Conservation (phyloP, 2,113 vertebrate genomes). For the Cyanoliseus patagonus region DNA sequence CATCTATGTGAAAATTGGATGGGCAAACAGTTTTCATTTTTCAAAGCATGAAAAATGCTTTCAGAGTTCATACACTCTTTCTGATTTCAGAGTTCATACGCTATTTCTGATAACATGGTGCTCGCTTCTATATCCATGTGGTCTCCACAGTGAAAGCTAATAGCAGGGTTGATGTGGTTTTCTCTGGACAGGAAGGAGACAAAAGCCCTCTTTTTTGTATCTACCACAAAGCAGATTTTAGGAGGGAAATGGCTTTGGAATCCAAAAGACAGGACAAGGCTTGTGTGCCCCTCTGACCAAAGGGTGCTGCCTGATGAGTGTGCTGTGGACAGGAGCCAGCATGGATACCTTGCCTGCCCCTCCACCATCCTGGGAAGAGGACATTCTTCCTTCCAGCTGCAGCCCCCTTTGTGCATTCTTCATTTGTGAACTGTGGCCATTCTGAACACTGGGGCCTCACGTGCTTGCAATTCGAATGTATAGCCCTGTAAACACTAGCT, state of each 20-base stretch:
- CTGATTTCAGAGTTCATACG: not conserved
- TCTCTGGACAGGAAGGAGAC: not conserved
- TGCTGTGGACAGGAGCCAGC: not conserved
- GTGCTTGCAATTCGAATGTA: not conserved
- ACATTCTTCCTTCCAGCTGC: not conserved
- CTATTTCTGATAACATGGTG: not conserved
- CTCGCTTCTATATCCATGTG: not conserved
- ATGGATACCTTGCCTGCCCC: fast-evolving
- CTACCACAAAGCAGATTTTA: not conserved
- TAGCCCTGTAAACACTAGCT: not conserved
- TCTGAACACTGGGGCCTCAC: not conserved
- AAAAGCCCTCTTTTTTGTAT: not conserved
- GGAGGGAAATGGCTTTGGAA: not conserved
- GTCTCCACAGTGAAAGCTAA: not conserved
- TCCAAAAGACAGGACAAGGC: not conserved
- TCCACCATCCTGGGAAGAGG: not conserved
- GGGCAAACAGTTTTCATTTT: not conserved
- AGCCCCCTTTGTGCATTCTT: not conserved
- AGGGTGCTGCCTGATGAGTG: too few relatives aligned
- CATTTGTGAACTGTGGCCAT: fast-evolving
- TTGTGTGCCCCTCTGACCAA: fast-evolving
- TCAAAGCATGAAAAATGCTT: not conserved
- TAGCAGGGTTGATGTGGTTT: not conserved
- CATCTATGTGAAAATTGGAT: not conserved
- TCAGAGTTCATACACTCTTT: not conserved